Conservation (phyloP, 2,888 invertebrate genomes). For the Steinernema hermaphroditum region DNA sequence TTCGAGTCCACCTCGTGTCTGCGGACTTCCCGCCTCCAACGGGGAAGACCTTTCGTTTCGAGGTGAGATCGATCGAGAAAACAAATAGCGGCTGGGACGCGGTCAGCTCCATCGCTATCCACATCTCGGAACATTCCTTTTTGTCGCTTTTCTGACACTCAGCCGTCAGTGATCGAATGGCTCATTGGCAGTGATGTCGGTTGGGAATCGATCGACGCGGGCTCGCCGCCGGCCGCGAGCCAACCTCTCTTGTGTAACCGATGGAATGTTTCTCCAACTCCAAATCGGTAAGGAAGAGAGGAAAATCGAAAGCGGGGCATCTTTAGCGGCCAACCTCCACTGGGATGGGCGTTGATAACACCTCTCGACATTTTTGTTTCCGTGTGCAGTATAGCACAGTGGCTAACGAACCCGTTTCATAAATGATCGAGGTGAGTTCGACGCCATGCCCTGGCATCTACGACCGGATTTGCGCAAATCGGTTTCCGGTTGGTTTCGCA, state of each 20-base stretch:
- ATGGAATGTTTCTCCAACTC: background rate
- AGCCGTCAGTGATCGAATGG: background rate
- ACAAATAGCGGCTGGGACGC: background rate
- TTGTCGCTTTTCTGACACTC: background rate
- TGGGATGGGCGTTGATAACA: slow-evolving; percentile 3
- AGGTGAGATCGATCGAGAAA: slow-evolving; percentile 1
- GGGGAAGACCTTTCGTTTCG: slow-evolving; percentile 9
- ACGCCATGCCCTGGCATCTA: slow-evolving; percentile 22
- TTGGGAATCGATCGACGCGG: background rate
- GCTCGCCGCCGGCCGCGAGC: background rate
- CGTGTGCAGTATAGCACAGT: background rate
- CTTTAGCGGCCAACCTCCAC: background rate
- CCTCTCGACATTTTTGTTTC: background rate
- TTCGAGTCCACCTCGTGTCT: slow-evolving; percentile 19
- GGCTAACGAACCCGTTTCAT: background rate
- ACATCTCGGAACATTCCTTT: background rate
- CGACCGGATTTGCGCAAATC: slow-evolving; percentile 17
- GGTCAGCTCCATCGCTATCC: background rate
- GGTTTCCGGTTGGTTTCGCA: slow-evolving; percentile 20
- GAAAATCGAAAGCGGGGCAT: background rate
- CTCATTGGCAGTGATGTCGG: background rate
- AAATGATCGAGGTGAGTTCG: background rate
- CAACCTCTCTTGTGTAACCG: background rate
- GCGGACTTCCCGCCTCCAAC: background rate
- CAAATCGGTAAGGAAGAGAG: background rate